phyloP scores from a whole-genome alignment of 1,140 invertebrate genomes.

The Aphaenogaster rudis region DNA sequence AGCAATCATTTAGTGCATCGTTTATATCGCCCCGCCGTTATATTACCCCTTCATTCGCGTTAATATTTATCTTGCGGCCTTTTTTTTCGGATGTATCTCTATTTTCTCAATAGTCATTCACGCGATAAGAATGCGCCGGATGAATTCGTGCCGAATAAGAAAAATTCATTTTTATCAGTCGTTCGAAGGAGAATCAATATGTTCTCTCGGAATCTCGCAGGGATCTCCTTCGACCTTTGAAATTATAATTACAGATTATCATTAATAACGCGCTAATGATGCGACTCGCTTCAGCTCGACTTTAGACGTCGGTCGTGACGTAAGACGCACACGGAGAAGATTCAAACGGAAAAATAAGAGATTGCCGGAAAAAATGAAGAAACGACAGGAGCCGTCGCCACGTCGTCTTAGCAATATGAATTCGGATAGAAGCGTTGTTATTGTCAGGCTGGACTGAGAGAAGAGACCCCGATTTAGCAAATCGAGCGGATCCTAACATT shows the following conservation, averaged over 20 bases:
- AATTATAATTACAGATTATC: not conserved
- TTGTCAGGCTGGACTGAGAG: conserved; percentile 2
- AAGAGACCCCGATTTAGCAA: not conserved
- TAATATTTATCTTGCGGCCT: conserved; percentile 4
- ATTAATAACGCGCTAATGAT: not conserved
- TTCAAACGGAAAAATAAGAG: not conserved
- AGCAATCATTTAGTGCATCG: not conserved
- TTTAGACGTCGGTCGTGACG: not conserved
- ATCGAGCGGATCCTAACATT: too few relatives aligned
- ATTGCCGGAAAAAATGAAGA: not conserved
- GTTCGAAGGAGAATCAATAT: not conserved
- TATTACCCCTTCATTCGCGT: not conserved
- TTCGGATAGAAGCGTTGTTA: conserved; percentile 61
- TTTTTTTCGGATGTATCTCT: not conserved
- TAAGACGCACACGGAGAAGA: not conserved
- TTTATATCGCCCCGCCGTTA: not conserved
- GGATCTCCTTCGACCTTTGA: not conserved
- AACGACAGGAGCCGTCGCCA: not conserved
- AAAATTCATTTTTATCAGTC: not conserved
- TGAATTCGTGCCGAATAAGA: not conserved
- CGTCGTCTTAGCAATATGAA: conserved; percentile 1
- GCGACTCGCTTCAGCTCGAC: not conserved
- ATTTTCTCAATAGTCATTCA: not conserved
- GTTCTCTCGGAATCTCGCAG: not conserved
- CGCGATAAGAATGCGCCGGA: not conserved